Conservation (phyloP, 2,797 vertebrate genomes). For the Petrocephalus schoutedeni region DNA sequence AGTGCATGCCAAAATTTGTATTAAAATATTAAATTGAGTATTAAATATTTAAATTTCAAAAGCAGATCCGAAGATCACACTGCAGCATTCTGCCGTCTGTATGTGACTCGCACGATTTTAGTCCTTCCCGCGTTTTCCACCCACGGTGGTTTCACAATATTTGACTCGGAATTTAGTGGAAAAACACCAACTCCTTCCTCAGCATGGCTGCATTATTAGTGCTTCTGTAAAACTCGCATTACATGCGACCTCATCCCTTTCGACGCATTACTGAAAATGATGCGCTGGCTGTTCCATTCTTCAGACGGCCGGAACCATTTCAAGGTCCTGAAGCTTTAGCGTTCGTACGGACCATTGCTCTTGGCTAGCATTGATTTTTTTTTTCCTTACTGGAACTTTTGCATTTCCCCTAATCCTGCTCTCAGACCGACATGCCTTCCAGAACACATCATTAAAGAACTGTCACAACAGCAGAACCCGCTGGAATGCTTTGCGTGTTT, state of each 20-base stretch:
- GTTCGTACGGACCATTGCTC: neutral
- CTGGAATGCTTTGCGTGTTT: neutral
- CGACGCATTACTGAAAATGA: neutral
- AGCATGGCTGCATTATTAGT: neutral
- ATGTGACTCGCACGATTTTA: neutral
- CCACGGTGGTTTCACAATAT: neutral
- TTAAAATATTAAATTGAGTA: neutral
- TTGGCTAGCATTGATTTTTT: neutral
- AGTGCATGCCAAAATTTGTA: neutral
- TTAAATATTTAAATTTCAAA: neutral
- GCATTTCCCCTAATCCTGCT: neutral
- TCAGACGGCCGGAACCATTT: neutral
- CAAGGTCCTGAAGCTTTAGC: neutral
- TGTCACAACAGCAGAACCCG: constrained; percentile 27
- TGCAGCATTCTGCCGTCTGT: neutral
- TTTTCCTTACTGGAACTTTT: neutral
- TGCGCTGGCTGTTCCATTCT: neutral
- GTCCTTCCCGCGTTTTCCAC: neutral
- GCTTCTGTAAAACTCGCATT: neutral
- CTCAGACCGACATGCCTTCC: constrained; percentile 3
- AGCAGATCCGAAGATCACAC: neutral
- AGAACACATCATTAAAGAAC: neutral
- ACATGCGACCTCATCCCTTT: neutral
- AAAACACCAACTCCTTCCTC: neutral
- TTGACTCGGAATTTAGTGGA: neutral